phyloP scores from a whole-genome alignment of 1,140 invertebrate species.

The Zaprionus kolodkinae region DNA sequence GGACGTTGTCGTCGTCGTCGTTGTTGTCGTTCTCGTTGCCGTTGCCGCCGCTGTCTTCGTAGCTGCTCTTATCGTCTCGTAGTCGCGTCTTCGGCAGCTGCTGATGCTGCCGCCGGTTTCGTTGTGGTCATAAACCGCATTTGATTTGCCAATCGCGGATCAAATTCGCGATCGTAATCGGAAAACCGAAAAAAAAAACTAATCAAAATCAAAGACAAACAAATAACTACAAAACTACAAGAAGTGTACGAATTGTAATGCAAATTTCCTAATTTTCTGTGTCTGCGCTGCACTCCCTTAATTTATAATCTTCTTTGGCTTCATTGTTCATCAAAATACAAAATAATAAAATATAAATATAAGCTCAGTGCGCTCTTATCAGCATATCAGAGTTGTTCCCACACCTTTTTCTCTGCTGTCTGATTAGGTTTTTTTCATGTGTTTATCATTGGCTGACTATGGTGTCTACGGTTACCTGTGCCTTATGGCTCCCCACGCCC shows the following conservation, averaged over 20 bases:
- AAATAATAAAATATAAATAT: background rate
- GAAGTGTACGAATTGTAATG: constrained; percentile 20
- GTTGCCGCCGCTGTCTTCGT: constrained; percentile 12
- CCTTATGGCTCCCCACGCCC: constrained; percentile 30
- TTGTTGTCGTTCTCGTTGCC: constrained; percentile 33
- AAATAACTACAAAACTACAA: background rate
- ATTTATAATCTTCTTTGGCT: constrained; percentile 20
- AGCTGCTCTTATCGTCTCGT: constrained; percentile 7
- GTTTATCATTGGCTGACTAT: constrained; percentile 36
- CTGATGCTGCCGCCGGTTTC: constrained; percentile 7
- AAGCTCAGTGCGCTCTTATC: constrained; percentile 25
- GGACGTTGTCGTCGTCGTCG: constrained; percentile 74
- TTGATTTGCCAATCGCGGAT: constrained; percentile 8
- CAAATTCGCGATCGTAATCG: constrained; percentile 20
- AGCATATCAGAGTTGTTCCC: constrained; percentile 32
- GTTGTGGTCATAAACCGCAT: constrained; percentile 2
- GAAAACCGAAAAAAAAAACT: background rate
- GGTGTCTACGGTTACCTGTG: constrained; percentile 31
- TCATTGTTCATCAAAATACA: constrained; percentile 25
- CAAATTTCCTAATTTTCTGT: constrained; percentile 7
- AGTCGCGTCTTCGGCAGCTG: constrained; percentile 18
- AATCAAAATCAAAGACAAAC: background rate
- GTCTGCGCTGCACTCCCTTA: constrained; percentile 17
- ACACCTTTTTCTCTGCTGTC: constrained; percentile 34
- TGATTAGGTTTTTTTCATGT: constrained; percentile 30